Base-by-base conservation (phyloP, 1,140 invertebrate species). In the Teleogryllus occipitalis region DNA sequence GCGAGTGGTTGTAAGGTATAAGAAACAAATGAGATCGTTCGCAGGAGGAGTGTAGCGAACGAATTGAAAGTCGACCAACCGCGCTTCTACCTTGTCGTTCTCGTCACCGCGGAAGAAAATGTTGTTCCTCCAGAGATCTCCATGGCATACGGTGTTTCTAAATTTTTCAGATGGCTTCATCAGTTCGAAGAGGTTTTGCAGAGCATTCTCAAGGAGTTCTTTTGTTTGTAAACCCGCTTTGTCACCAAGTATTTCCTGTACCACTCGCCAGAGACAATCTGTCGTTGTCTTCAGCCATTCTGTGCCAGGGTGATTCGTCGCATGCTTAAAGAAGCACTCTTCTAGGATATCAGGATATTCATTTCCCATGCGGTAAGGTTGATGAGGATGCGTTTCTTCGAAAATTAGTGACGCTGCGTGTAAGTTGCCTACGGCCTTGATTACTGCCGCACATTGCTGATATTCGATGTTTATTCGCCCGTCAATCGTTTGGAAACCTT, bases 31-130 rank as follows among this genome's bases (percentile, higher is more conserved):
- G n/a, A 80, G 65, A 74, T 80, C 80, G 74, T 49, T 46, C 8
- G 80, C 80, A 27, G 80, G 80, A 21, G 80, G 80, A 48, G 49
- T 48, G 46, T 80, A 80, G 12, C 80, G 80, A 47, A 77, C 6
- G 47, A 39, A 47, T 15, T 47, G 77, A 48, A 80, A 80, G 54
- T 80, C 54, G 46, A 80, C 72, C 8, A 80, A 27, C n/a, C 76
- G 49, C 8, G 77, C 76, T 22, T 80, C 80, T 18, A 21, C 65
- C 18, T 76, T 22, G 7, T 65, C 80, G 14, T 75, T 76, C 39
- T 27, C 46, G 7, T 65, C 76, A 47, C 74, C 54, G n/a, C 48
- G 39, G 75, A 80, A 80, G 8, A 80, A 47, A 10, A 77, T 74
- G 48, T 77, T 80, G n/a, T 47, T 65, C 8, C 49, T 18, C 8